Base-by-base conservation (phyloP, 2,113 vertebrate genomes). In the Empidonax traillii region DNA sequence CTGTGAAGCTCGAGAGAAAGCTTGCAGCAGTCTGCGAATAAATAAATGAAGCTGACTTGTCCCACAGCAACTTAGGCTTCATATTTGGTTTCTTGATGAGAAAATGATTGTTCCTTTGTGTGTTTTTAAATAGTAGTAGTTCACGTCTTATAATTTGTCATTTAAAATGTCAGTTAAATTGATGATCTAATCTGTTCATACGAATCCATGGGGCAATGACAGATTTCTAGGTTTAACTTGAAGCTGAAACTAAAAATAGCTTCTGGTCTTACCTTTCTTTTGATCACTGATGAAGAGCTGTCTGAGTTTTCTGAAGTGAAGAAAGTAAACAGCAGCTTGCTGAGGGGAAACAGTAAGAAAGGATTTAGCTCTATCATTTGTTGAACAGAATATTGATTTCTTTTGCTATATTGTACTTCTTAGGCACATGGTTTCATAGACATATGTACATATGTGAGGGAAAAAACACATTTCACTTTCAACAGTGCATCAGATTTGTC, bases 111-210 rank as follows among this genome's bases (percentile, higher is more conserved):
- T 86, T 96, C 43, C 72, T 69, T 89, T 89, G 77, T 93, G 72
- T 93, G 33, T 89, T 89, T 97, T 96, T 93, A 83, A 76, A 82
- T 81, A 89, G 49, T 65, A 73, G 35, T 76, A 85, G 87, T 89
- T 91, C 6, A 1, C 59, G 39, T 19, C 22, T 74, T 84, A 37
- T 58, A 76, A 72, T 96, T 88, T 90, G 51, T 95, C 77, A 92
- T 82, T 84, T 92, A 41, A 66, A 66, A 75, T 93, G 88, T 72
- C 83, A 93, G 72, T 88, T 90, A 88, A 90, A 92, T 97, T 91
- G 79, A 82, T 84, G 85, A 94, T 87, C 67, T 92, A 86, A 93
- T 93, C 85, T 71, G 23, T 77, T 93, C 51, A 18, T 90, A 67
- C 85, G 88, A 94, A 31, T 84, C 75, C 44, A 81, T 90, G 68